A percentile compares a stretch with the other conserved stretches of the same genome.
These are phyloP conservation scores for Camponotus pennsylvanicus DNA, from an alignment of 1,140 invertebrate species.

Conservation along the genomic window DNA sequence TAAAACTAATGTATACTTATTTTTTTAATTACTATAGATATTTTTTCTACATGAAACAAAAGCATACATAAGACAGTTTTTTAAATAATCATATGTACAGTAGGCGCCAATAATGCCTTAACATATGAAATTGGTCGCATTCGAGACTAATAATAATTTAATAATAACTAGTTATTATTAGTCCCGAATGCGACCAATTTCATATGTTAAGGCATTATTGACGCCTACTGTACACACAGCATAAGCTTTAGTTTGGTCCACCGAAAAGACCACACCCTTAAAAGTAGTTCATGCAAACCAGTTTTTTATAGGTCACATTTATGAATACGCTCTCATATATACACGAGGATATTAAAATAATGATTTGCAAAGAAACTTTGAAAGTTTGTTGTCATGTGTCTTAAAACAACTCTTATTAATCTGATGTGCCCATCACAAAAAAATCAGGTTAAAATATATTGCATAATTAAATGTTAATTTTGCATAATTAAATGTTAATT, in stretches of 20 bases:
- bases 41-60: background rate
- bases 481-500: too few species aligned
- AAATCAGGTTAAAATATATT: too few species aligned
- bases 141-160: too few species aligned
- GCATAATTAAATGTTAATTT: too few species aligned
- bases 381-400: background rate
- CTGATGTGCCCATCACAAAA: too few species aligned
- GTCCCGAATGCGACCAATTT: too few species aligned
- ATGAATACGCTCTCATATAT: background rate
- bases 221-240: too few species aligned
- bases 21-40: too few species aligned
- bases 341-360: background rate
- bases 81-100: background rate
- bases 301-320: slow-evolving; percentile 44
- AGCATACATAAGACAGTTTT: slow-evolving; percentile 1
- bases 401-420: background rate
- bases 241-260: slow-evolving; percentile 15
- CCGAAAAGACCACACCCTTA: slow-evolving; percentile 38
- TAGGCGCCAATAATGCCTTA: too few species aligned
- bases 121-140: too few species aligned
- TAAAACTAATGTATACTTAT: background rate
- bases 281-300: slow-evolving; percentile 45
- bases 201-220: too few species aligned
- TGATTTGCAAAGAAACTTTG: background rate
- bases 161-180: too few species aligned